Evolutionary conservation across 2,113 vertebrate genomes (phyloP).

Genomic region (Poicephalus meyeri): DNA sequence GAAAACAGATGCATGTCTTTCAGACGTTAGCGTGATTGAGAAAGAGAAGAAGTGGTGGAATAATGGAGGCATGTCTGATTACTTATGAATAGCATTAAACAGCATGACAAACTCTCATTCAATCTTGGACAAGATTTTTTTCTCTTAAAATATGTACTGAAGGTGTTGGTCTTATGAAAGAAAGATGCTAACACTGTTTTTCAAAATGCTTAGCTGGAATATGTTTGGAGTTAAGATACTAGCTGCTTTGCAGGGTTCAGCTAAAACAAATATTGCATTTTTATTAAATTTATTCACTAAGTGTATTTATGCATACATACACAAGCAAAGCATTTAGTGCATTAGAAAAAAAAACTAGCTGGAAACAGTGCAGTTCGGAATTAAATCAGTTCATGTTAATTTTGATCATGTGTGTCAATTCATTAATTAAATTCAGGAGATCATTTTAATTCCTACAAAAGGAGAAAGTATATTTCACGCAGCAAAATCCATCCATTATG

Average conservation of each 20-base stretch:
- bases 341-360: background rate
- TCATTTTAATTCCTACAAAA: background rate
- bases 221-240: background rate
- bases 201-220: background rate
- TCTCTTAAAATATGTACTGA: background rate
- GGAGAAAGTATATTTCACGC: background rate
- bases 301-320: background rate
- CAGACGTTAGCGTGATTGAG: background rate
- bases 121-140: background rate
- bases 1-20: background rate
- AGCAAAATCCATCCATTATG: background rate
- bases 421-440: background rate
- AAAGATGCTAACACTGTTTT: background rate
- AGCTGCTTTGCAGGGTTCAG: background rate
- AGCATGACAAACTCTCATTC: background rate
- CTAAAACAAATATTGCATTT: slow-evolving; percentile 28
- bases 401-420: background rate
- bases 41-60: background rate
- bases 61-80: background rate
- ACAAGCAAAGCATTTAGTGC: background rate
- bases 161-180: background rate
- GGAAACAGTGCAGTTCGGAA: background rate
- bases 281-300: background rate
- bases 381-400: background rate
- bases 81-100: background rate